Base-by-base conservation (phyloP, 2,113 vertebrate species). In the Oncorhynchus kisutch region DNA sequence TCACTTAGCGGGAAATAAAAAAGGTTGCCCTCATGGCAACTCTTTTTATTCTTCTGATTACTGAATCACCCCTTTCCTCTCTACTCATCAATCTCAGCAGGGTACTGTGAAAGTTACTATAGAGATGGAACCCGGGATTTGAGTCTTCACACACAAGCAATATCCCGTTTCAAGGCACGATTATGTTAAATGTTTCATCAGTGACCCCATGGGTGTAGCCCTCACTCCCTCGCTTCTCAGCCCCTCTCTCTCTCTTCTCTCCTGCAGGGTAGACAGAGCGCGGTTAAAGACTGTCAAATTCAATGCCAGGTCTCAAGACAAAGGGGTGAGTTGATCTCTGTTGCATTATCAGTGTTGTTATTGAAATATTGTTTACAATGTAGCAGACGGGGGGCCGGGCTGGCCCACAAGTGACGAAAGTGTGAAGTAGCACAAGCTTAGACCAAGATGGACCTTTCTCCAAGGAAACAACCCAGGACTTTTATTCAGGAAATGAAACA, bases 201-300 rank as follows among this genome's bases (percentile, higher is more conserved):
- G 59, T 64, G 68, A 51, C 45, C 60, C 59, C 34, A 24, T 65
- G 11, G 25, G 22, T 22, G 9, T 34, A 4, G 29, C 31, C 31
- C 18, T 20, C 18, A 7, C 59, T 62, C 59, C n/a, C 14, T 14
- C 18, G 12, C 59, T 62, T n/a, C 2, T 68, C 16, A n/a, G 11
- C 29, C 12, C 1, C 11, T n/a, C 70, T 20, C 31, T 29, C 31
- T 12, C 6, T 54, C 29, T 48, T 8, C 12, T 78, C 51, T 74
- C 62, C 76, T 76, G 60, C 89, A 99, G 97, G 88, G 96, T 97
- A 85, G 97, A 99, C 84, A 86, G 96, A 81, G 95, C 96, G 6
- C 92, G 96, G 64, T 93, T 99, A 93, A 99, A 99, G 95, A 96
- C 94, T 0, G 96, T 97, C 85, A 96, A 96, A 88, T 95, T 97